Evolutionary conservation across 92 coral and sea anemone genomes (phyloP), one percentile per base, ranked within the genome.

Genomic region (Metridium senile): DNA sequence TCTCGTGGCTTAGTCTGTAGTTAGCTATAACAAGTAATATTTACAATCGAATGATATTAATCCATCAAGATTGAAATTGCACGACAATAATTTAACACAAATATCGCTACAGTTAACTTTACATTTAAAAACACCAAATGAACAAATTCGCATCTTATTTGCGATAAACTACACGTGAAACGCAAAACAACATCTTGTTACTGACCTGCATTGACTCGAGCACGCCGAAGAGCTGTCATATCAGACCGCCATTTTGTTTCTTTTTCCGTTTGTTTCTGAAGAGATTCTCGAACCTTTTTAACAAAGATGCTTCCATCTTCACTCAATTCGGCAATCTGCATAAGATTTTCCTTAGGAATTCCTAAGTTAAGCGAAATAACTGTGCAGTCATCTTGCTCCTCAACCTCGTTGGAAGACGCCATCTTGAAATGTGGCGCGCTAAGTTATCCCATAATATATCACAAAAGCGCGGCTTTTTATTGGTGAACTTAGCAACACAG

Each of bases 201-300:
- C 89, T 54, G 53, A 91, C 98, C 98, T 71, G 97, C 97, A 57
- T 94, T 92, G 31, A 94, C 95, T 89, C 98, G 97, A 86, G 98
- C 97, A 84, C 98, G 97, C 19, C 98, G 97, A 49, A 94, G 84
- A 23, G 54, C 53, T 19, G 86, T 83, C 76, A 89, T 78, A 74
- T 94, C 97, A 10, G 88, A 26, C 52, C 86, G 90, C 78, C 86
- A 85, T 85, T 76, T 89, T 63, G 85, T 87, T 20, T 89, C 86
- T 28, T 62, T 70, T 9, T 88, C 49, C 1, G 78, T 72, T 21
- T 85, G 86, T 20, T 81, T 86, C 25, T 78, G 87, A 23, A 91
- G 67, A 68, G 80, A 85, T 45, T 87, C 82, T 33, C 78, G 77
- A 26, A 81, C 89, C 30, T 81, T 89, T 62, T 61, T 39, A 0